Percentiles rank a stretch among this genome's conserved stretches.
Evolutionary conservation across 2,888 invertebrate species (phyloP).

Genomic region (Archips crataeganus): DNA sequence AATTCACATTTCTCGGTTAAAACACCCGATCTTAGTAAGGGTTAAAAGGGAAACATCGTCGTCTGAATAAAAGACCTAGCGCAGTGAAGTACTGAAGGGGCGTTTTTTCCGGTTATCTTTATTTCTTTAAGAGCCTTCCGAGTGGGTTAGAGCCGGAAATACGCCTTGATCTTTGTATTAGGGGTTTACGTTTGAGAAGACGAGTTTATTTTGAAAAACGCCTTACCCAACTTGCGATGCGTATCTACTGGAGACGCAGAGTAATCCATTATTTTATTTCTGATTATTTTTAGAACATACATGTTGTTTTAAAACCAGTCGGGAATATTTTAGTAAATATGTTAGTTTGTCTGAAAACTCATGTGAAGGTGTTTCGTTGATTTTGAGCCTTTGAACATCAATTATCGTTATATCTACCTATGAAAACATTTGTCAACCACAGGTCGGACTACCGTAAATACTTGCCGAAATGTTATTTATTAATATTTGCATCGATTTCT

Average conservation of each 20-base stretch:
- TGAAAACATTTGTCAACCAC: no score
- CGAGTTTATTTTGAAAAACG: constrained; percentile 32
- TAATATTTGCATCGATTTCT: no score
- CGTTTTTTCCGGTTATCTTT: constrained; percentile 42
- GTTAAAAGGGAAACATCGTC: constrained; percentile 39
- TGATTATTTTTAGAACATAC: no score
- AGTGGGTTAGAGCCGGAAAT: constrained; percentile 39
- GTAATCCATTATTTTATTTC: no score
- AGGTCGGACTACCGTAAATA: no score
- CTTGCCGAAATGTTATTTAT: no score
- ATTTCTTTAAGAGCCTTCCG: constrained; percentile 42
- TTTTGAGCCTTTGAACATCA: no score
- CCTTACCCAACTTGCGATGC: neutral
- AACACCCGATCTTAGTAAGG: constrained; percentile 36
- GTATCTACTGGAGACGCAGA: neutral
- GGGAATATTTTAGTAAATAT: no score
- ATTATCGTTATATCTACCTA: no score
- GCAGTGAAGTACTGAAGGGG: constrained; percentile 36
- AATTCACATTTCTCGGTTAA: constrained; percentile 26
- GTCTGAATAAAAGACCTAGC: constrained; percentile 37
- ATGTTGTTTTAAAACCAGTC: no score
- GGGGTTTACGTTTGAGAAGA: constrained; percentile 29
- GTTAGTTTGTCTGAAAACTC: no score
- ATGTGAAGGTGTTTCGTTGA: no score
- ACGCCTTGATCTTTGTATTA: constrained; percentile 42